These are phyloP conservation scores for Scolanthus callimorphus DNA, from an alignment of 92 coral and sea anemone genomes.

Conservation along the genomic window DNA sequence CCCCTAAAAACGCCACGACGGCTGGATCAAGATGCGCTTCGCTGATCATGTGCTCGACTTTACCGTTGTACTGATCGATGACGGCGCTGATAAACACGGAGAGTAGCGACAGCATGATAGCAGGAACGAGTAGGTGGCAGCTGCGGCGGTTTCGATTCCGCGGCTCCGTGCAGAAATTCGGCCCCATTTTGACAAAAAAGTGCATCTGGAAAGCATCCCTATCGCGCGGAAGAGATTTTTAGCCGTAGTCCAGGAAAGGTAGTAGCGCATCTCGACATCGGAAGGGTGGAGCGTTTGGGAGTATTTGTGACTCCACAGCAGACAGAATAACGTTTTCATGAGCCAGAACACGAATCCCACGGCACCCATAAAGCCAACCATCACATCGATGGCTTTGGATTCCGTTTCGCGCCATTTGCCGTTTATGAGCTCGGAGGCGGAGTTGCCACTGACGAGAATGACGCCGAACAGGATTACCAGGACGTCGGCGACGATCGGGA, in stretches of 20 bases:
- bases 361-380: slow-evolving; percentile 84
- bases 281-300: slow-evolving; percentile 3
- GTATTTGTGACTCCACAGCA: slow-evolving; percentile 40
- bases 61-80: slow-evolving; percentile 75
- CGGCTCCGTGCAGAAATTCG: slow-evolving; percentile 50
- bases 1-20: slow-evolving; percentile 45
- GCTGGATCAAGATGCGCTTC: slow-evolving; percentile 37
- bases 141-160: slow-evolving; percentile 27
- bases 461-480: slow-evolving; percentile 61
- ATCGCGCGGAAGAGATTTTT: slow-evolving; percentile 51
- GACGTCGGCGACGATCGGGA: slow-evolving; percentile 61
- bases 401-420: slow-evolving; percentile 83
- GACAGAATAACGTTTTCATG: slow-evolving; percentile 56
- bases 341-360: slow-evolving; percentile 71
- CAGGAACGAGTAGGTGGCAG: slow-evolving; percentile 58
- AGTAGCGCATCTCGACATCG: slow-evolving; percentile 6
- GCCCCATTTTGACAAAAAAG: slow-evolving; percentile 89
- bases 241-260: slow-evolving; percentile 59
- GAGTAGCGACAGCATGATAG: slow-evolving; percentile 64
- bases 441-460: slow-evolving; percentile 41
- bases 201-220: slow-evolving; percentile 67
- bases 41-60: slow-evolving; percentile 44
- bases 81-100: slow-evolving; percentile 55
- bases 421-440: background rate
- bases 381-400: slow-evolving; percentile 76